Evolutionary conservation across 2,888 invertebrate genomes (phyloP), one percentile per base, ranked within the genome.

Genomic region (Microchrysa polita): DNA sequence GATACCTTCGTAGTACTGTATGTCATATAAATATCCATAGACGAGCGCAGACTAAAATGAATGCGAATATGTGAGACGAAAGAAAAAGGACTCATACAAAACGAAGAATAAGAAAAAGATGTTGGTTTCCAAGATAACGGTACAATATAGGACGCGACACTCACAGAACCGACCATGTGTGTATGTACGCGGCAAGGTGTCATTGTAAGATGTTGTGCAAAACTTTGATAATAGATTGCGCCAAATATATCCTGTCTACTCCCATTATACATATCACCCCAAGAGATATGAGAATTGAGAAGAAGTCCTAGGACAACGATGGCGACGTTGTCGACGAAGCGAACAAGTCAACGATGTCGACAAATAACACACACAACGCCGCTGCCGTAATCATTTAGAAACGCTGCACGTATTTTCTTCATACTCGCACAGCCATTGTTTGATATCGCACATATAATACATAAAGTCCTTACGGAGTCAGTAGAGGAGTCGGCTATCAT

Each of bases 141-240:
- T n/a, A n/a, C n/a, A n/a, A n/a, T n/a, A n/a, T n/a, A n/a, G n/a
- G n/a, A n/a, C n/a, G 40, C 40, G 40, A 40, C 34, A 61, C 2
- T n/a, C 52, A 52, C 18, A 67, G 20, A 10, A 4, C 27, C 27
- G n/a, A n/a, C n/a, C n/a, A n/a, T n/a, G n/a, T n/a, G 27, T 34
- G 27, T 34, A 34, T 34, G n/a, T n/a, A n/a, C n/a, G n/a, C n/a
- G 61, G 59, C 69, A 63, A 72, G 61, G 65, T 72, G 74, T 72
- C 74, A 74, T 27, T 59, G 72, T 74, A 74, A 74, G 63, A 74
- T 74, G 74, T 63, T 72, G 72, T 55, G 67, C 65, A 72, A 69
- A 42, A 55, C 69, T 74, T 67, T 61, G 73, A 74, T 74, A 74
- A 74, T 72, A 72, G 73, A 74, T 74, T 73, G 74, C 69, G 52